Conservation (phyloP, 2,113 vertebrate genomes). For the Trachemys scripta region DNA sequence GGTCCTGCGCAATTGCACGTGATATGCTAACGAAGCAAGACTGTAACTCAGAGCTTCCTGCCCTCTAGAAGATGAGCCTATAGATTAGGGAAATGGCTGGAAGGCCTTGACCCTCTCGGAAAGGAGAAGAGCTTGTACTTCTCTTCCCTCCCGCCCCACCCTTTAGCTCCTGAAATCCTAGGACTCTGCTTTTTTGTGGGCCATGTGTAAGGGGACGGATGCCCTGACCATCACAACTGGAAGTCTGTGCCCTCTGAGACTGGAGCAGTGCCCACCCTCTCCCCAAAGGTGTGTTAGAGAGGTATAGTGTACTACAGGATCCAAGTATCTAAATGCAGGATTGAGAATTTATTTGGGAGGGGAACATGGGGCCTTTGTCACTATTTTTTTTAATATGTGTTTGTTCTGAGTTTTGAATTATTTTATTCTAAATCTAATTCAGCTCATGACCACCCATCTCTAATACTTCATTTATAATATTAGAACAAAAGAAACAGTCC, state of each 20-base stretch:
- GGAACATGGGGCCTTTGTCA: background rate
- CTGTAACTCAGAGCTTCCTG: background rate
- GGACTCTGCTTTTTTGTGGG: background rate
- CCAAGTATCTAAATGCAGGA: background rate
- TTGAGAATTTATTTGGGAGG: background rate
- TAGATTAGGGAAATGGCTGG: background rate
- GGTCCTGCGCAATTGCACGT: background rate
- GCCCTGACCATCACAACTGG: background rate
- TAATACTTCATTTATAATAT: background rate
- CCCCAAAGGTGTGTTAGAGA: background rate
- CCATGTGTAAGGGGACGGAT: background rate
- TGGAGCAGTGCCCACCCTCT: background rate
- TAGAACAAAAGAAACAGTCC: background rate
- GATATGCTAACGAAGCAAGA: background rate
- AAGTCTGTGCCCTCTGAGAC: background rate
- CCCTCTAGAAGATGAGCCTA: no score
- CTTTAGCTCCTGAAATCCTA: background rate
- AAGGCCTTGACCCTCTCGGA: background rate
- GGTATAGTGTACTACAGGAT: background rate
- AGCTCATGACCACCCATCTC: background rate
- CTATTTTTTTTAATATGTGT: background rate
- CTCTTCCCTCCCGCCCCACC: fast-evolving
- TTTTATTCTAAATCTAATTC: background rate
- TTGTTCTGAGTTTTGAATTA: background rate
- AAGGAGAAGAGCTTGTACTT: background rate